These are phyloP conservation scores for Epinephelus fuscoguttatus DNA, from an alignment of 2,113 vertebrate species.

Conservation along the genomic window DNA sequence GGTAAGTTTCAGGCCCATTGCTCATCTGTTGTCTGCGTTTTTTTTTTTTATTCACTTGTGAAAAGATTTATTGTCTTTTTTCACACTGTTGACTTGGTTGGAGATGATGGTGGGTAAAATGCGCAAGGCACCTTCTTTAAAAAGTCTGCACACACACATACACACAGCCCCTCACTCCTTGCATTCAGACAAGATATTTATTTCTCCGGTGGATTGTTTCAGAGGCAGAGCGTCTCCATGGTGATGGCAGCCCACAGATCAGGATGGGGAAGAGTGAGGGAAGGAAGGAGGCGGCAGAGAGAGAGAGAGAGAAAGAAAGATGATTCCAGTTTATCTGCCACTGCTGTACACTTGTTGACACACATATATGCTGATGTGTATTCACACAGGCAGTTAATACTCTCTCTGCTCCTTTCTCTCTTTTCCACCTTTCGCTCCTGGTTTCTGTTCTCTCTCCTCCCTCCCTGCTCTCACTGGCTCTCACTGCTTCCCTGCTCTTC, in stretches of 20 bases:
- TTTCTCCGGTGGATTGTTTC: conserved; percentile 78
- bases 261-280: conserved; percentile 62
- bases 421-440: conserved; percentile 22
- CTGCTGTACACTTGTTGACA: conserved; percentile 78
- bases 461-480: conserved; percentile 1
- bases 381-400: conserved; percentile 49
- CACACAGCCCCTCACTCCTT: conserved; percentile 37
- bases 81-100: conserved; percentile 49
- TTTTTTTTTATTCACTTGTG: conserved; percentile 19
- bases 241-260: conserved; percentile 83
- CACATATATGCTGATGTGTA: conserved; percentile 57
- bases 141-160: conserved; percentile 38
- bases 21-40: conserved; percentile 63
- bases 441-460: conserved; percentile 18
- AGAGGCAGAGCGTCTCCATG: conserved; percentile 85
- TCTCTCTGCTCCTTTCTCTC: conserved; percentile 15
- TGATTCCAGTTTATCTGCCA: conserved; percentile 73
- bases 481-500: background rate
- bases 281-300: conserved; percentile 62
- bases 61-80: conserved; percentile 65
- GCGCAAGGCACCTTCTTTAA: conserved; percentile 26
- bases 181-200: conserved; percentile 75
- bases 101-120: conserved; percentile 47
- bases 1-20: conserved; percentile 54
- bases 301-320: conserved; percentile 25